Percentiles rank a stretch among this genome's conserved stretches.
phyloP scores from a whole-genome alignment of 2,888 invertebrate genomes.

The Andrena trimmerana region DNA sequence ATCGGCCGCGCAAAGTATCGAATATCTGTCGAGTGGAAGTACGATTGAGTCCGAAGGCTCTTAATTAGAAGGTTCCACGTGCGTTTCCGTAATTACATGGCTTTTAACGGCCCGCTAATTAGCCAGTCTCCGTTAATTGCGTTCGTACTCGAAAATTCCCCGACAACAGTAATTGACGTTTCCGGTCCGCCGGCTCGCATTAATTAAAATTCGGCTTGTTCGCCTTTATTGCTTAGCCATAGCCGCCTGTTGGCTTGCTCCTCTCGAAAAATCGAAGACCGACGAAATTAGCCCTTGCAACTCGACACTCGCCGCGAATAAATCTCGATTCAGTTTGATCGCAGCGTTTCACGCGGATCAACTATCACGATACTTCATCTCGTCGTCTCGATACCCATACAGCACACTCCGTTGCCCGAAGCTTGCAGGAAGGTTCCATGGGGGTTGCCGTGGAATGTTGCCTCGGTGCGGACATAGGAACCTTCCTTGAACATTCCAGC shows the following conservation, averaged over 20 bases:
- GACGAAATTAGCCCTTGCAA: not conserved
- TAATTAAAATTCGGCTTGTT: constrained; percentile 35
- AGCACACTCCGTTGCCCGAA: too few species aligned
- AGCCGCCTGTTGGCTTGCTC: not conserved
- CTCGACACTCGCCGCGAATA: not conserved
- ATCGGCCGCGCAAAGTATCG: constrained; percentile 2
- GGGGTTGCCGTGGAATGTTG: too few species aligned
- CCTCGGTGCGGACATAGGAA: too few species aligned
- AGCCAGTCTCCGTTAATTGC: constrained; percentile 33
- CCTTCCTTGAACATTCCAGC: too few species aligned
- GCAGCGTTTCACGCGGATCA: constrained; percentile 1
- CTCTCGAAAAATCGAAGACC: not conserved
- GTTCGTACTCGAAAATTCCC: constrained; percentile 16
- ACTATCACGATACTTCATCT: not conserved
- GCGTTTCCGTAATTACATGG: constrained; percentile 38
- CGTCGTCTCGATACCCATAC: not conserved
- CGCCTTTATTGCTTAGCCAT: not conserved
- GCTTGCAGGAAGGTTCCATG: too few species aligned
- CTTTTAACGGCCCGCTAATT: constrained; percentile 48
- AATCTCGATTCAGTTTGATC: not conserved
- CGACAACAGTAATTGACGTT: constrained; percentile 29
- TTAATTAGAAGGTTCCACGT: constrained; percentile 37
- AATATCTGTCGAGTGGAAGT: constrained; percentile 9
- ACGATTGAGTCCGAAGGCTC: constrained; percentile 4
- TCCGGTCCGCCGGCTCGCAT: not conserved